phyloP scores from a whole-genome alignment of 2,113 vertebrate genomes.

The Myiagra hebetior region DNA sequence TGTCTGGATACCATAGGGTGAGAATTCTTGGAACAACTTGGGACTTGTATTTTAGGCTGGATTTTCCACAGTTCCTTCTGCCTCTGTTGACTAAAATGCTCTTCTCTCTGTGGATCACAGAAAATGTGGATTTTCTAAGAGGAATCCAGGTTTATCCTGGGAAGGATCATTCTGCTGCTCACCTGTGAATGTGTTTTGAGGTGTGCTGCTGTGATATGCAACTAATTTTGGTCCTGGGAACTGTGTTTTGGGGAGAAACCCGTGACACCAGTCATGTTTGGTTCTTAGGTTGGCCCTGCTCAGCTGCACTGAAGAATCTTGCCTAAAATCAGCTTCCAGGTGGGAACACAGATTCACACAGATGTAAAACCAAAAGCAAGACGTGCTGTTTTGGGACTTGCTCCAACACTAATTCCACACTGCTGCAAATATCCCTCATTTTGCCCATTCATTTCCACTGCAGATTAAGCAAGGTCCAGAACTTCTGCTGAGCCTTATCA shows the following conservation, averaged over 20 bases:
- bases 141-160: not conserved
- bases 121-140: not conserved
- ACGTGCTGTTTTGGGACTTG: accelerated
- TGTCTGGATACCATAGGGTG: accelerated
- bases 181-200: not conserved
- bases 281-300: not conserved
- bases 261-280: too few species aligned
- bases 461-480: not conserved
- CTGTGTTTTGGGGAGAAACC: not conserved
- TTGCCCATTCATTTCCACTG: not conserved
- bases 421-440: not conserved
- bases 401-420: not conserved
- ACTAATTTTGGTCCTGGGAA: not conserved
- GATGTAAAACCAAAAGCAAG: not conserved
- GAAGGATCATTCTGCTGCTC: not conserved
- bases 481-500: not conserved
- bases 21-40: not conserved
- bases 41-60: not conserved
- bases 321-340: not conserved
- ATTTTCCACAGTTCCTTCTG: not conserved
- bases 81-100: not conserved
- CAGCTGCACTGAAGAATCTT: not conserved
- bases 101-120: not conserved
- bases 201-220: accelerated
- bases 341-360: not conserved